Percentiles rank a stretch among this genome's conserved stretches.
These are phyloP conservation scores for Sarcophaga peregrina DNA, from an alignment of 1,140 invertebrate species.

Conservation along the genomic window DNA sequence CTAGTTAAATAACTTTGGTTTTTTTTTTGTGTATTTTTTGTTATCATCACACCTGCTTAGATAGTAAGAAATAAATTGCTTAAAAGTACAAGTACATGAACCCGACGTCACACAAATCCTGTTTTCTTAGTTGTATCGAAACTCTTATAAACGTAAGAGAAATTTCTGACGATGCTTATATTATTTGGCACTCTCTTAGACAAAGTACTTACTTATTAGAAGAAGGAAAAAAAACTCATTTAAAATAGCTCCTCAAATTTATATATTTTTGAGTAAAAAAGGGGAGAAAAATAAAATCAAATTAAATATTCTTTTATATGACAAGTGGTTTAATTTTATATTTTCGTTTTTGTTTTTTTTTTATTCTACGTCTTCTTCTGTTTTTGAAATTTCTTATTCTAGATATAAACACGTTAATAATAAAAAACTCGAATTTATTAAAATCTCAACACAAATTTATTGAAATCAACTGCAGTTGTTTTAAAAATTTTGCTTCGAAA, in stretches of 20 bases:
- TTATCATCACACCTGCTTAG: not conserved
- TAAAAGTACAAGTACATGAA: too few relatives aligned
- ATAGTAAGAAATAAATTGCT: not conserved
- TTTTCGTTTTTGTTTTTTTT: too few relatives aligned
- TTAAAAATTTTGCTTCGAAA: not conserved
- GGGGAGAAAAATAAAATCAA: too few relatives aligned
- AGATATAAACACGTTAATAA: not conserved
- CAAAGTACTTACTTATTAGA: not conserved
- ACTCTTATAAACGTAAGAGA: not conserved
- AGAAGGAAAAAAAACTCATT: too few relatives aligned
- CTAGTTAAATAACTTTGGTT: not conserved
- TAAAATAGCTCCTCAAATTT: too few relatives aligned
- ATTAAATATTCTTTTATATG: too few relatives aligned
- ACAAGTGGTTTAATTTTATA: too few relatives aligned
- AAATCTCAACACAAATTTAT: not conserved
- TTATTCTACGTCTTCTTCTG: too few relatives aligned
- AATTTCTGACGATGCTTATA: not conserved
- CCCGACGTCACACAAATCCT: not conserved
- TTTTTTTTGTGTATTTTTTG: too few relatives aligned
- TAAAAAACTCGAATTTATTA: constrained; percentile 7
- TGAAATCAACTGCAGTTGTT: not conserved
- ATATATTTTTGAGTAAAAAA: too few relatives aligned
- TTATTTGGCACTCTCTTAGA: not conserved
- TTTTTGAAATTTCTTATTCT: not conserved
- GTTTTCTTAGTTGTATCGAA: not conserved